Conservation (phyloP, 2,888 invertebrate species). For the Meteorus colon region DNA sequence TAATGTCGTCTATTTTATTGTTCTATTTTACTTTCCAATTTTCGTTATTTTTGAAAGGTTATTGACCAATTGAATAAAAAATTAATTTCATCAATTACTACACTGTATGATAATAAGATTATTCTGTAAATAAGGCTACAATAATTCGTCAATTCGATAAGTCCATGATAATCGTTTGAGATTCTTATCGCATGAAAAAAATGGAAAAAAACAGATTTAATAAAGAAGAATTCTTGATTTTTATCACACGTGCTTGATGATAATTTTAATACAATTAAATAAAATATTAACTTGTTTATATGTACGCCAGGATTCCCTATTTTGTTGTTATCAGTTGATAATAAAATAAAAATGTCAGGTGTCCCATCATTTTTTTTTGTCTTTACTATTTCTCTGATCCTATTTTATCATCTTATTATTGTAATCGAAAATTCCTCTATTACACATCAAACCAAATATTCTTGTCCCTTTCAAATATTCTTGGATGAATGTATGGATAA, state of each 20-base stretch:
- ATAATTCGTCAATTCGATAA: neutral
- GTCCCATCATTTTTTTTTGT: neutral
- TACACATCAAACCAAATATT: neutral
- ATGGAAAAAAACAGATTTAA: neutral
- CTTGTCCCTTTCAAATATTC: neutral
- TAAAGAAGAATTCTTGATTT: neutral
- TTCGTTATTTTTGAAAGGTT: neutral
- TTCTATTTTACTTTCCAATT: neutral
- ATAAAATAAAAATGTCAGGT: neutral
- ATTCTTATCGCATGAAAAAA: neutral
- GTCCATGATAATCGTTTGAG: neutral
- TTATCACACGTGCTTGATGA: neutral
- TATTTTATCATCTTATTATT: neutral
- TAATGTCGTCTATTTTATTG: neutral
- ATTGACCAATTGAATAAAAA: neutral
- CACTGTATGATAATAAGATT: neutral
- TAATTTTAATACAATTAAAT: neutral
- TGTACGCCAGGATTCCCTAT: neutral
- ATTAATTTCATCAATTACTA: neutral
- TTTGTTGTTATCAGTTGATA: constrained; percentile 1
- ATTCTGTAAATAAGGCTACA: neutral
- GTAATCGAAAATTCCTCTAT: neutral
- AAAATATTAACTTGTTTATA: neutral
- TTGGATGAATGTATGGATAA: too few species aligned
- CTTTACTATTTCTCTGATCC: neutral